phyloP scores from a whole-genome alignment of 1,140 invertebrate species.

The Druon quercuslanigerum region DNA sequence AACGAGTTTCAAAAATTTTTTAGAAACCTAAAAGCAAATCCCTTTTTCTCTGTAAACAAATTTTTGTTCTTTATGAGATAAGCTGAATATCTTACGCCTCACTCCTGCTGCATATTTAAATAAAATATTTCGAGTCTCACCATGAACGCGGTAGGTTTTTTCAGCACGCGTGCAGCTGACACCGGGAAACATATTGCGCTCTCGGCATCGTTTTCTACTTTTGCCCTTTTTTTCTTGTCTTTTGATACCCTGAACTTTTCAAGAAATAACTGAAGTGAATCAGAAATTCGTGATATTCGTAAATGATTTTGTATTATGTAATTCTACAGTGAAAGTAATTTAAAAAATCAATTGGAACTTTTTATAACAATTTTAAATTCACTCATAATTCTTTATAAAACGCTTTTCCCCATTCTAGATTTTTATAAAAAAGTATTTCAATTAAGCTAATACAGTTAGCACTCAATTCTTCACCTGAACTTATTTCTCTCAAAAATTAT shows the following conservation, averaged over 20 bases:
- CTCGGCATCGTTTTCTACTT: slow-evolving; percentile 13
- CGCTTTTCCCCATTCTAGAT: too few species aligned
- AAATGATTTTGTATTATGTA: too few species aligned
- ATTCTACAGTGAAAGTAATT: background rate
- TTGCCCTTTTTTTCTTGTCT: background rate
- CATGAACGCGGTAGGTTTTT: slow-evolving; percentile 24
- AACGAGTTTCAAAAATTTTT: background rate
- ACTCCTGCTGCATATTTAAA: slow-evolving; percentile 26
- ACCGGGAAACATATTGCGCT: slow-evolving; percentile 16
- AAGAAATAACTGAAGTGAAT: background rate
- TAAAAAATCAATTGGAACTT: background rate
- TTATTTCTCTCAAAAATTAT: too few species aligned
- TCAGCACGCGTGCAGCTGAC: slow-evolving; percentile 20
- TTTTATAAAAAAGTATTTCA: too few species aligned
- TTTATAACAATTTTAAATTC: background rate
- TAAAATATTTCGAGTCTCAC: slow-evolving; percentile 21
- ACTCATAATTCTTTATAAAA: too few species aligned
- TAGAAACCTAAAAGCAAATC: background rate
- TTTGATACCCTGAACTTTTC: background rate
- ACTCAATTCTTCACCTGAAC: too few species aligned
- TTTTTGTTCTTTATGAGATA: slow-evolving; percentile 5
- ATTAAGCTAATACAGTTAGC: too few species aligned
- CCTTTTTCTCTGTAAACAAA: background rate
- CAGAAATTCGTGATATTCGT: background rate
- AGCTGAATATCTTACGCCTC: slow-evolving; percentile 12